Evolutionary conservation across 2,113 vertebrate genomes (phyloP).

Genomic region (Oryzias melastigma): DNA sequence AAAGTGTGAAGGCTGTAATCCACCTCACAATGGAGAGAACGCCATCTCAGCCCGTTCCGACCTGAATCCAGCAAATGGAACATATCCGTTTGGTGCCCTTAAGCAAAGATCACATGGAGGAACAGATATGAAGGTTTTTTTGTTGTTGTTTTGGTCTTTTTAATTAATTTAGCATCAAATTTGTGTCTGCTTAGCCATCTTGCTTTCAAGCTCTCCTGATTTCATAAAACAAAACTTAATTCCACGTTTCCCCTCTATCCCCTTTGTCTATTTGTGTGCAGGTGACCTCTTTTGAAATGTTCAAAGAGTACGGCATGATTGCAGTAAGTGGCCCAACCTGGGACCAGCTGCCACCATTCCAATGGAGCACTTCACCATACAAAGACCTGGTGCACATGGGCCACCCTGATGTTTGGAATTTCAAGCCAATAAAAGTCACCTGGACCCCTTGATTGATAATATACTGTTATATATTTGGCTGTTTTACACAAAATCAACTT

Average conservation of each 20-base stretch:
- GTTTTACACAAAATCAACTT: conserved; percentile 1
- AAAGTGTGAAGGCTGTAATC: conserved; percentile 78
- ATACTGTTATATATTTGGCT: background rate
- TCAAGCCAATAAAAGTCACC: conserved; percentile 78
- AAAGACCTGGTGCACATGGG: conserved; percentile 84
- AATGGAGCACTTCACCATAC: conserved; percentile 90
- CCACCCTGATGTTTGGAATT: conserved; percentile 91
- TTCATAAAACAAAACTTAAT: background rate
- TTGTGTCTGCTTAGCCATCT: background rate
- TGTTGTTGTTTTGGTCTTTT: background rate
- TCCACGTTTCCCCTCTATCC: conserved; percentile 4
- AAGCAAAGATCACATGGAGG: conserved; percentile 87
- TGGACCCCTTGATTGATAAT: conserved; percentile 78
- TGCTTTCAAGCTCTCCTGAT: background rate
- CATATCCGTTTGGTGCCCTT: conserved; percentile 91
- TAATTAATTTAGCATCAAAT: background rate
- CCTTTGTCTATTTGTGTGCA: conserved; percentile 51
- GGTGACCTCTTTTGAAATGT: conserved; percentile 85
- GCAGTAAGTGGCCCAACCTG: conserved; percentile 88
- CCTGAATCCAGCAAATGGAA: conserved; percentile 88
- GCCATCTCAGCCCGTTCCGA: conserved; percentile 91
- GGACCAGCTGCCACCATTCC: conserved; percentile 88
- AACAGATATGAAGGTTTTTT: conserved; percentile 88
- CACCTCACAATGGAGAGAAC: conserved; percentile 85
- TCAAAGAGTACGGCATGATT: conserved; percentile 74